phyloP scores from a whole-genome alignment of 1,140 invertebrate species.

The Eupeodes corollae region DNA sequence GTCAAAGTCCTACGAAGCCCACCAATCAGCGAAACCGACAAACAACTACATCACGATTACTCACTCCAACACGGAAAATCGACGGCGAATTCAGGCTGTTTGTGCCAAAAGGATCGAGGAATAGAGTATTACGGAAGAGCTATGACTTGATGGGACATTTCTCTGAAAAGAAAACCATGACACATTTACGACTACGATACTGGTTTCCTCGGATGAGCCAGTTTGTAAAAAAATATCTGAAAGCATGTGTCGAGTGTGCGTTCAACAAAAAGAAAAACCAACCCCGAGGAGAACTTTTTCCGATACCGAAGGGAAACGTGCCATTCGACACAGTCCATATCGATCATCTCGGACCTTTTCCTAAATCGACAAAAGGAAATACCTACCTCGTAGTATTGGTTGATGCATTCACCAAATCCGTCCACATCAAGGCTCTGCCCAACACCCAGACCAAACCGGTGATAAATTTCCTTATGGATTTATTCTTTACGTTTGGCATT shows the following conservation, averaged over 20 bases:
- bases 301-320: slow-evolving; percentile 3
- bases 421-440: slow-evolving; percentile 11
- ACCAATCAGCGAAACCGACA: too few species aligned
- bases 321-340: slow-evolving; percentile 16
- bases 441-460: slow-evolving; percentile 13
- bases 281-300: slow-evolving; percentile 6
- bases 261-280: slow-evolving; percentile 9
- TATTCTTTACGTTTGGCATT: slow-evolving; percentile 1
- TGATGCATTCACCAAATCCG: slow-evolving; percentile 21
- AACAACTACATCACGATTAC: too few species aligned
- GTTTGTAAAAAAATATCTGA: slow-evolving; percentile 4
- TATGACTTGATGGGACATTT: slow-evolving; percentile 3
- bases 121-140: neutral
- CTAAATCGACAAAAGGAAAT: slow-evolving; percentile 13
- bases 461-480: slow-evolving; percentile 4
- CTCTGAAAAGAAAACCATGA: neutral
- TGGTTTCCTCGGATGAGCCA: slow-evolving; percentile 7
- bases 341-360: slow-evolving; percentile 20
- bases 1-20: neutral
- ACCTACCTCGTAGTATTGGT: slow-evolving; percentile 18
- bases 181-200: neutral
- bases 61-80: too few species aligned
- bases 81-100: slow-evolving; percentile 3
- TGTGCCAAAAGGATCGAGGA: slow-evolving; percentile 4
- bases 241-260: slow-evolving; percentile 6